Evolutionary conservation across 2,797 vertebrate species (phyloP).

Genomic region (Rhinophrynus dorsalis): DNA sequence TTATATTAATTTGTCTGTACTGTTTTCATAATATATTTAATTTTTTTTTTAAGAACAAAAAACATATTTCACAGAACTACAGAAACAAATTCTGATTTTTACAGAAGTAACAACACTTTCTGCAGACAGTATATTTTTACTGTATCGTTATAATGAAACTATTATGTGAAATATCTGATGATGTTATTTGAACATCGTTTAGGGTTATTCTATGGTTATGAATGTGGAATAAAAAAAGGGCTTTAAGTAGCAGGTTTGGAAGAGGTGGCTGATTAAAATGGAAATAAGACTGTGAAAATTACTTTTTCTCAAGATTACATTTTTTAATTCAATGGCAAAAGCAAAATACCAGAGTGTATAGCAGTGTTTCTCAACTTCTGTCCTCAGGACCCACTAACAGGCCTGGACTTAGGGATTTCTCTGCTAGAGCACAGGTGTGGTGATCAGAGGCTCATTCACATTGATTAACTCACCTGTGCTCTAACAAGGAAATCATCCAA

Average conservation of each 20-base stretch:
- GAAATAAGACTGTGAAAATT: neutral
- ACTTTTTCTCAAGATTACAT: neutral
- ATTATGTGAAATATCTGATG: neutral
- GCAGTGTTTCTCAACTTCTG: too few species aligned
- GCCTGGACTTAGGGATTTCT: too few species aligned
- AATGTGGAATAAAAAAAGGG: neutral
- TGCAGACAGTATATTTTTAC: neutral
- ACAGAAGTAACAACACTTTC: neutral
- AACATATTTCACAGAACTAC: neutral
- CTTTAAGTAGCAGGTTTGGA: neutral
- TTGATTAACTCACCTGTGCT: too few species aligned
- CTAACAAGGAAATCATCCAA: too few species aligned
- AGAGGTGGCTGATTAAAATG: constrained; percentile 1
- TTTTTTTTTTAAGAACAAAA: constrained; percentile 3
- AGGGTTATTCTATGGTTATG: neutral
- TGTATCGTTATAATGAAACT: neutral
- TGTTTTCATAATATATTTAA: neutral
- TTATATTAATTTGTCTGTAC: neutral
- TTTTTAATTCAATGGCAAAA: neutral
- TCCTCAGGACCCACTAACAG: too few species aligned
- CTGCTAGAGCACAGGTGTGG: too few species aligned
- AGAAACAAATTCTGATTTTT: neutral
- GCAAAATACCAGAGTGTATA: neutral
- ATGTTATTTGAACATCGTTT: neutral
- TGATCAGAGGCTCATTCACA: too few species aligned